Base-by-base conservation (phyloP, 2,888 invertebrate genomes). In the Mycalesis mineus region DNA sequence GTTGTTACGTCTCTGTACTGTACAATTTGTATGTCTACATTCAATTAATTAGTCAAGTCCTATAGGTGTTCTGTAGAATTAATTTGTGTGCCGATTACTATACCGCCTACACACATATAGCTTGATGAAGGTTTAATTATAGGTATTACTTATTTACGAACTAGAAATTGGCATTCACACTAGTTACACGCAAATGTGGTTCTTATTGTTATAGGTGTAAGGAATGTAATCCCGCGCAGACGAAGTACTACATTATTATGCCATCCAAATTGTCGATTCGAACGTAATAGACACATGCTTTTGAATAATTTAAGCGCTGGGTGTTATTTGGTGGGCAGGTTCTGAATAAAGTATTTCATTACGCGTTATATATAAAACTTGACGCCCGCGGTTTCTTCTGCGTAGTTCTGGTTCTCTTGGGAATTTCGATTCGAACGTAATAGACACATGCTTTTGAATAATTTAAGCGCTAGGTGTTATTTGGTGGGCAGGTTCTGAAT, bases 381-480 rank as follows among this genome's bases (percentile, higher is more conserved):
- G n/a, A n/a, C n/a, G n/a, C n/a, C n/a, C n/a, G n/a, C n/a, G n/a
- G n/a, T n/a, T n/a, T n/a, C n/a, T n/a, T n/a, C n/a, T n/a, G n/a
- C n/a, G n/a, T n/a, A n/a, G n/a, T n/a, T n/a, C n/a, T n/a, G n/a
- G n/a, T n/a, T n/a, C n/a, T n/a, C n/a, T n/a, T n/a, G n/a, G n/a
- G n/a, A n/a, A n/a, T n/a, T n/a, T 50, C 39, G 50, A 50, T 50
- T 29, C 50, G 28, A 39, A 50, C 39, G 50, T 40, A 50, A 50
- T 50, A 50, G 50, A 50, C 39, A 50, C 50, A 40, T 39, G 50
- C 39, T 50, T 50, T 39, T 50, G 50, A 50, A 50, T 50, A 50
- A 50, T 50, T 50, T 28, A 50, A 50, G 11, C 22, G 8, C 28
- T 50, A 28, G 49, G 37, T 37, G 37, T 49, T 49, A 37, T 37